Evolutionary conservation across 2,113 vertebrate species (phyloP).

Genomic region (Nothocercus julius): DNA sequence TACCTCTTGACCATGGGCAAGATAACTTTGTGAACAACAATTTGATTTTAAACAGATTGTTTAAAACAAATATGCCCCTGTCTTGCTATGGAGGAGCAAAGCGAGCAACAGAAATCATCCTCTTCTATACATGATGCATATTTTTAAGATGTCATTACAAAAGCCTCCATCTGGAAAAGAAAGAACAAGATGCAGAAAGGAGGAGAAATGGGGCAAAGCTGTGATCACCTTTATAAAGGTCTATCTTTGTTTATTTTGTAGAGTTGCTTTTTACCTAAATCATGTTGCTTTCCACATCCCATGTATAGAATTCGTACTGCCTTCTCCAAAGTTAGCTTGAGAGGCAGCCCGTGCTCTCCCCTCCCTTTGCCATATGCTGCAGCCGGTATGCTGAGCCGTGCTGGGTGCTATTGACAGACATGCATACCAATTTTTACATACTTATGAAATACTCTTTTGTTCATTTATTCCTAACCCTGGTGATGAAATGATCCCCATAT

Average conservation of each 20-base stretch:
- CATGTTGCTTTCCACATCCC: neutral
- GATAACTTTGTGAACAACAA: neutral
- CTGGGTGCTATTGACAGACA: neutral
- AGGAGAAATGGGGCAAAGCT: neutral
- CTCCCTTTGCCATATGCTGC: neutral
- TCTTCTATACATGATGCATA: neutral
- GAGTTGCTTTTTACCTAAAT: neutral
- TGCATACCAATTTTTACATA: neutral
- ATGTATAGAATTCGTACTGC: neutral
- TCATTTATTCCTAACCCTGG: neutral
- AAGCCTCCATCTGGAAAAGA: neutral
- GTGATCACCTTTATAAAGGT: neutral
- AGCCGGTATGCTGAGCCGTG: neutral
- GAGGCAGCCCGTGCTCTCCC: neutral
- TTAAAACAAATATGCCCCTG: neutral
- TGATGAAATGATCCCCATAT: neutral
- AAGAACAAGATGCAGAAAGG: neutral
- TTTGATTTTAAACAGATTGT: neutral
- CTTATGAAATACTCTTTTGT: neutral
- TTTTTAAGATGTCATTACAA: neutral
- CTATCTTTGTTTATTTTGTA: neutral
- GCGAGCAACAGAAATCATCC: neutral
- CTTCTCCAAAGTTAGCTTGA: neutral
- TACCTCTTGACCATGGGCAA: neutral
- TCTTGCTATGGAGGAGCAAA: neutral